Evolutionary conservation across 2,888 invertebrate species (phyloP).

Genomic region (Melangyna quadrimaculata): DNA sequence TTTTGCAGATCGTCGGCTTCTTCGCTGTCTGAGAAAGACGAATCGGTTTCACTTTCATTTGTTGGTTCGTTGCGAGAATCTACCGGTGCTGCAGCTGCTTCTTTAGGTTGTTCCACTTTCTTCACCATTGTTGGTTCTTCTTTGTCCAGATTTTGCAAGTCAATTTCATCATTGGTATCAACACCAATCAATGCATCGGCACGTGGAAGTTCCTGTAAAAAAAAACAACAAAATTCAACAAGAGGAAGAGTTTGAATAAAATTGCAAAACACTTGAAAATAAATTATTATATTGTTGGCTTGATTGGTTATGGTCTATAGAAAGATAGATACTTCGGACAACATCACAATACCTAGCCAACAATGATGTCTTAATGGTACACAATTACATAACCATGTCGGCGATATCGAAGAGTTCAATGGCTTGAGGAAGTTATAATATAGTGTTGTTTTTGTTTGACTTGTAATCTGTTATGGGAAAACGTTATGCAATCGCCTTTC

Average conservation of each 20-base stretch:
- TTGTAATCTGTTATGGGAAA: conserved; percentile 44
- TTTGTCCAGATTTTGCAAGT: conserved; percentile 78
- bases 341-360: background rate
- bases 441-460: conserved; percentile 21
- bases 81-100: conserved; percentile 73
- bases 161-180: conserved; percentile 77
- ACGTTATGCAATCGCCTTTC: conserved; percentile 55
- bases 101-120: conserved; percentile 73
- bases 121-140: conserved; percentile 76
- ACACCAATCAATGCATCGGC: conserved; percentile 81
- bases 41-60: conserved; percentile 78
- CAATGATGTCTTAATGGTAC: conserved; percentile 36
- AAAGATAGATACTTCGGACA: background rate
- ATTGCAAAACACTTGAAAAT: conserved; percentile 30
- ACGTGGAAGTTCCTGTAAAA: conserved; percentile 79
- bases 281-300: conserved; percentile 6
- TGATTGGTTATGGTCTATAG: conserved; percentile 12
- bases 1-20: conserved; percentile 84
- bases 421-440: conserved; percentile 53
- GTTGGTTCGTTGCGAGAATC: conserved; percentile 41
- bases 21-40: conserved; percentile 83
- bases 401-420: conserved; percentile 47
- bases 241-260: conserved; percentile 26
- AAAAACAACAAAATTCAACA: background rate
- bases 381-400: conserved; percentile 41